Percentiles rank a stretch among this genome's conserved stretches.
phyloP scores from a whole-genome alignment of 2,888 invertebrate genomes.

The Leucophora obtusa region DNA sequence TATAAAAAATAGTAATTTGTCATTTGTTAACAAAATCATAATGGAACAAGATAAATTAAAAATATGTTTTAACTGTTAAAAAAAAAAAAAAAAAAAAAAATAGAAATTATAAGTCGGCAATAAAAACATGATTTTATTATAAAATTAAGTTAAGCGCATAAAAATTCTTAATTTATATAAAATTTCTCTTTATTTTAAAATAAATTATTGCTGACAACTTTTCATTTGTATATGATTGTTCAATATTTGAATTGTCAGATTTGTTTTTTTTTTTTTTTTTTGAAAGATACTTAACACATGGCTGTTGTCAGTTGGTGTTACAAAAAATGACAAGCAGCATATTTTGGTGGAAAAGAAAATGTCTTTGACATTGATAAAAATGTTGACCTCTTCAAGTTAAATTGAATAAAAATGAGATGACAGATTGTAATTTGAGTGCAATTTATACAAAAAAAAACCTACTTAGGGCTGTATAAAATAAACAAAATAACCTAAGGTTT shows the following conservation, averaged over 20 bases:
- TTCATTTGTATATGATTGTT: neutral
- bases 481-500: too few species aligned
- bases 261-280: too few species aligned
- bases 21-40: neutral
- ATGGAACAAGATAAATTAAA: neutral
- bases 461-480: too few species aligned
- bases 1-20: neutral
- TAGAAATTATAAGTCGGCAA: neutral
- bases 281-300: slow-evolving; percentile 14
- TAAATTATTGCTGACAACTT: too few species aligned
- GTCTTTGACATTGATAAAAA: slow-evolving; percentile 8
- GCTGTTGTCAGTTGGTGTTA: slow-evolving; percentile 18
- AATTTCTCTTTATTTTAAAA: neutral
- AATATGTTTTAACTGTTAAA: neutral
- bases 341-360: neutral
- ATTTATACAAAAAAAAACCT: neutral
- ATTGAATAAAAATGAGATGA: too few species aligned
- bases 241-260: neutral
- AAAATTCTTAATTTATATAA: neutral
- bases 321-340: neutral
- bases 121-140: neutral
- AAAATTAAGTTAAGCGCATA: neutral
- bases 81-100: neutral
- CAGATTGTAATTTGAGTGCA: too few species aligned
- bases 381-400: neutral